These are phyloP conservation scores for Xanthorhoe designata DNA, from an alignment of 2,888 invertebrate species.

Conservation along the genomic window DNA sequence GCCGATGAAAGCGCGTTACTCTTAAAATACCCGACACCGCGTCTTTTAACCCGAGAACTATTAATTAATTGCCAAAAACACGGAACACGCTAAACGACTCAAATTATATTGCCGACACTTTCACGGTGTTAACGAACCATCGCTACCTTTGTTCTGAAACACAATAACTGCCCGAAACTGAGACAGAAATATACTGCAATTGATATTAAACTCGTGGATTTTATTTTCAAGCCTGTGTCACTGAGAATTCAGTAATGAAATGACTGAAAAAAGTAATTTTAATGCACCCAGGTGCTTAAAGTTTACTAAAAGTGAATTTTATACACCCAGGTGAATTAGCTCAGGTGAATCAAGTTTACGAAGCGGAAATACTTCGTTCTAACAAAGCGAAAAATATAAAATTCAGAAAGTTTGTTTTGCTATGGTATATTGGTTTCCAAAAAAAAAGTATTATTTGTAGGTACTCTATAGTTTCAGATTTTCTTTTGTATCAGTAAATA, in stretches of 20 bases:
- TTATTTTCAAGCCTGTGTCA: not conserved
- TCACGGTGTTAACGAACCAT: constrained; percentile 73
- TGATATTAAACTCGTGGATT: constrained; percentile 53
- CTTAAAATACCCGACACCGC: constrained; percentile 43
- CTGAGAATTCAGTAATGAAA: not conserved
- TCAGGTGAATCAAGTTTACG: no score
- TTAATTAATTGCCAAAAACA: constrained; percentile 58
- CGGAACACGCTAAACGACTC: constrained; percentile 55
- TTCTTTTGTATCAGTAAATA: no score
- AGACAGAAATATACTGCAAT: constrained; percentile 64
- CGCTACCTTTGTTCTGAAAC: constrained; percentile 69
- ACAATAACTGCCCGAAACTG: constrained; percentile 49
- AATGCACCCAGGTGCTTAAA: no score
- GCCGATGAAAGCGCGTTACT: constrained; percentile 45
- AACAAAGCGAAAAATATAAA: no score
- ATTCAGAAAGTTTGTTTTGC: no score
- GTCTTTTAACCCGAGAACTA: constrained; percentile 50
- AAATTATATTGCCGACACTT: constrained; percentile 60
- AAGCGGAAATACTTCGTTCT: no score
- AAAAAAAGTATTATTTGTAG: no score
- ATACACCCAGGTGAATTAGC: no score
- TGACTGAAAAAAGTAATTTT: no score
- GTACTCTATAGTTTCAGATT: no score
- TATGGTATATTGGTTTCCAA: no score
- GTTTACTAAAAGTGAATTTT: no score